Percentiles rank a stretch among this genome's conserved stretches.
These are phyloP conservation scores for Neopipo cinnamomea DNA, from an alignment of 2,113 vertebrate species.

Conservation along the genomic window DNA sequence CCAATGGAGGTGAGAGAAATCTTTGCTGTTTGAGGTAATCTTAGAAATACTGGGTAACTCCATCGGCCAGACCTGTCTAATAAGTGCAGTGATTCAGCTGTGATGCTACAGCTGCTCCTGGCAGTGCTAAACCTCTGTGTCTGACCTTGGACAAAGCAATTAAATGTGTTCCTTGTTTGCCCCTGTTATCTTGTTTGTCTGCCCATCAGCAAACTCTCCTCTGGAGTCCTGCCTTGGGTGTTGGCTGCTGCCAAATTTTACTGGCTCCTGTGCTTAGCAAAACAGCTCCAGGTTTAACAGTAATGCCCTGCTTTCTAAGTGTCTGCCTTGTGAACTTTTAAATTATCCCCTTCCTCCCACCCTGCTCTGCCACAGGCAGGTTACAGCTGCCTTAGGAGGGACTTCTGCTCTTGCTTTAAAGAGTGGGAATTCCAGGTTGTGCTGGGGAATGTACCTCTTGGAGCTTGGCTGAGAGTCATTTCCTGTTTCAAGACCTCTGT, in stretches of 20 bases:
- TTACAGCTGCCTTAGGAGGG: background rate
- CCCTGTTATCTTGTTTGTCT: background rate
- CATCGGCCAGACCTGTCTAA: background rate
- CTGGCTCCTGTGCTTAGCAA: background rate
- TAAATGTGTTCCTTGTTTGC: background rate
- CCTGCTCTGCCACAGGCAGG: background rate
- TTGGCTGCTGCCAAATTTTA: background rate
- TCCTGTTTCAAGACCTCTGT: background rate
- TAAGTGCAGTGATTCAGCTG: background rate
- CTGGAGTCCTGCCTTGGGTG: background rate
- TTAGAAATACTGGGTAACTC: background rate
- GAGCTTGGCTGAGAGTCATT: background rate
- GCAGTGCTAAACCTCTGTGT: background rate
- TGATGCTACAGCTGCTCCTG: background rate
- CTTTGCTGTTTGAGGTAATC: background rate
- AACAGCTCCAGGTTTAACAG: background rate
- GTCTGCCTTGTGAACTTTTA: background rate
- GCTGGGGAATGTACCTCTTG: background rate
- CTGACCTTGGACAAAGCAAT: background rate
- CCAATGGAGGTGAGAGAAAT: constrained; percentile 87
- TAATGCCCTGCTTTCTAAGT: background rate
- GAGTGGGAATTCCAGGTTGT: background rate
- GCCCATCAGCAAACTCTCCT: background rate
- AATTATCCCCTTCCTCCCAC: background rate
- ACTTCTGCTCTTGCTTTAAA: background rate